phyloP scores from a whole-genome alignment of 2,797 vertebrate genomes.

The Sebastes diaconus region DNA sequence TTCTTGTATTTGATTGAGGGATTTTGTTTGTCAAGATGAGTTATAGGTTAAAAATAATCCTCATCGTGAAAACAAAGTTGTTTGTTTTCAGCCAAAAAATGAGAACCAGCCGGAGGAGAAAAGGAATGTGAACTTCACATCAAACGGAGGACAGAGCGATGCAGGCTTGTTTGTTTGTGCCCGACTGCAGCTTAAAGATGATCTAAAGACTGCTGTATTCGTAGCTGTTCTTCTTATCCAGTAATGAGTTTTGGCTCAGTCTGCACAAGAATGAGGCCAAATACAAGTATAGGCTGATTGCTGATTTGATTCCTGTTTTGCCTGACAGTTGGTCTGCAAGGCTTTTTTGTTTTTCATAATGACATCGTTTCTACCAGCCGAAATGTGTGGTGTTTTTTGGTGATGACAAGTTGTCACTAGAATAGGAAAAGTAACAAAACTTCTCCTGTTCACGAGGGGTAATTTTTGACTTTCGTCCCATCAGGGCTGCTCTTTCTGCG shows the following conservation, averaged over 20 bases:
- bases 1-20: neutral
- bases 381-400: neutral
- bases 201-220: conserved; percentile 29
- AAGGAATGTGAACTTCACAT: conserved; percentile 19
- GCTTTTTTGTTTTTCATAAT: conserved; percentile 1
- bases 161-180: conserved; percentile 35
- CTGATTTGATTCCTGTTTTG: neutral
- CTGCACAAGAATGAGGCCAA: conserved; percentile 24
- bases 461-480: neutral
- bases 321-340: neutral
- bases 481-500: conserved; percentile 77
- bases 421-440: neutral
- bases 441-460: neutral
- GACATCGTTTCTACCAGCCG: neutral
- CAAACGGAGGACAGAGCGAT: neutral
- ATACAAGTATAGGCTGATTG: conserved; percentile 9
- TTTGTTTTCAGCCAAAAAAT: conserved; percentile 26
- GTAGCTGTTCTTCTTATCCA: conserved; percentile 12
- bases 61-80: conserved; percentile 21
- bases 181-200: conserved; percentile 19
- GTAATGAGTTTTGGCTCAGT: conserved; percentile 46
- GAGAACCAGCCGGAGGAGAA: conserved; percentile 12
- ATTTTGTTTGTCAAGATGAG: conserved; percentile 17
- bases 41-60: conserved; percentile 45
- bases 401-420: neutral